These are phyloP conservation scores for Hirudo medicinalis DNA, from an alignment of 1,140 invertebrate genomes.

Conservation along the genomic window DNA sequence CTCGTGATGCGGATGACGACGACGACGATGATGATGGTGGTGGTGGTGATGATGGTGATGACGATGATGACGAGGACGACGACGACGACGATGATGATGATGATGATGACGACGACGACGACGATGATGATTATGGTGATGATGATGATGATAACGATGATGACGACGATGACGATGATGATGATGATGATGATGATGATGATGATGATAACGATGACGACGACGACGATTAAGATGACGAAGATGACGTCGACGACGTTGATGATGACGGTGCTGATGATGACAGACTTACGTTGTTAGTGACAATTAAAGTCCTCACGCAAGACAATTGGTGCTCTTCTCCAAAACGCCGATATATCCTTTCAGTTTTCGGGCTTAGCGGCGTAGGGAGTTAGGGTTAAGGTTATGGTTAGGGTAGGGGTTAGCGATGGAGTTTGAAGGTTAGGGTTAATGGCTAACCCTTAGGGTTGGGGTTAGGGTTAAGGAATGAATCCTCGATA, in stretches of 20 bases:
- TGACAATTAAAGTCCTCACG: no score
- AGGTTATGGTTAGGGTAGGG: no score
- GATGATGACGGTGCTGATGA: conserved; percentile 7
- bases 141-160: conserved; percentile 1
- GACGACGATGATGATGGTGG: not conserved
- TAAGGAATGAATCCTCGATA: no score
- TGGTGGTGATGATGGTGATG: not conserved
- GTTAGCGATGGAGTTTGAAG: no score
- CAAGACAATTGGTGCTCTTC: no score
- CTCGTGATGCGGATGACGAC: not conserved
- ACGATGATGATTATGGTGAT: not conserved
- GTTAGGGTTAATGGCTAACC: no score
- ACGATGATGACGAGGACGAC: not conserved
- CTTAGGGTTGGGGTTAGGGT: no score
- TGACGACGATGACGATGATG: conserved; percentile 8
- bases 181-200: conserved; percentile 7
- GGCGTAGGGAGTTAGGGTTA: no score
- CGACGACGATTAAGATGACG: not conserved
- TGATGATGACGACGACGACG: conserved; percentile 1
- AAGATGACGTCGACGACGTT: not conserved
- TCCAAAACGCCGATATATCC: no score
- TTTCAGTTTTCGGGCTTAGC: no score
- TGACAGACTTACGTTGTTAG: no score
- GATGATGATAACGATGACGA: conserved; percentile 8
- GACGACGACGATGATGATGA: conserved; percentile 6